phyloP scores from a whole-genome alignment of 1,140 invertebrate species.

The Bombus huntii region DNA sequence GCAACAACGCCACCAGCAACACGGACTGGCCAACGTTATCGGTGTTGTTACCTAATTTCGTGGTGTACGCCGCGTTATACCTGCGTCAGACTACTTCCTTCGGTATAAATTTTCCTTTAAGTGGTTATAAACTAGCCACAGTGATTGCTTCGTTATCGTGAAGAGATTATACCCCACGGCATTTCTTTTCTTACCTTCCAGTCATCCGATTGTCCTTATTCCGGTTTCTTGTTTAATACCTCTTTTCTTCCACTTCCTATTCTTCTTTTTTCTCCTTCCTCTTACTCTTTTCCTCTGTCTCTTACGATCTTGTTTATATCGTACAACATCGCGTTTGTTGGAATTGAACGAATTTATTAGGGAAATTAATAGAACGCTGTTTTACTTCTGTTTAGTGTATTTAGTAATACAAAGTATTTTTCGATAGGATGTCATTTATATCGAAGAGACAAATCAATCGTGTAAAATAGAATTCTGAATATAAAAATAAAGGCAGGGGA shows the following conservation, averaged over 20 bases:
- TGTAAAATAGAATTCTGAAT: background rate
- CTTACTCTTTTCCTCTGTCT: background rate
- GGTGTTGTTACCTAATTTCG: slow-evolving; percentile 49
- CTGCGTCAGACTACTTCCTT: slow-evolving; percentile 17
- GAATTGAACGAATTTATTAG: background rate
- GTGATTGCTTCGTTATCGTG: slow-evolving; percentile 48
- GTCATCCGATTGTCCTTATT: background rate
- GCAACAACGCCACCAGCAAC: background rate
- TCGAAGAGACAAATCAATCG: background rate
- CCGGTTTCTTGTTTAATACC: background rate
- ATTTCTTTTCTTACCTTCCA: background rate
- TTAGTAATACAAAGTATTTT: background rate
- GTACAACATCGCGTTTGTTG: background rate
- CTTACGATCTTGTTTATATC: background rate
- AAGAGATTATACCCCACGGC: slow-evolving; percentile 33
- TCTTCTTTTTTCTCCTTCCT: background rate
- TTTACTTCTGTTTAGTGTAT: background rate
- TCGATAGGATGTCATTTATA: background rate
- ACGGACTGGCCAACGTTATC: slow-evolving; percentile 27
- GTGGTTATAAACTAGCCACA: slow-evolving; percentile 39
- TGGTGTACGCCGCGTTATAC: slow-evolving; percentile 24
- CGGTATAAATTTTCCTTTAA: slow-evolving; percentile 41
- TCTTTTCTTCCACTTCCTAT: background rate
- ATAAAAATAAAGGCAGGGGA: too few species aligned
- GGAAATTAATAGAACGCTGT: background rate